A percentile compares a stretch with the other conserved stretches of the same genome.
These are phyloP conservation scores for Caenorhabditis drosophilae DNA, from an alignment of 2,888 invertebrate genomes.

Conservation along the genomic window DNA sequence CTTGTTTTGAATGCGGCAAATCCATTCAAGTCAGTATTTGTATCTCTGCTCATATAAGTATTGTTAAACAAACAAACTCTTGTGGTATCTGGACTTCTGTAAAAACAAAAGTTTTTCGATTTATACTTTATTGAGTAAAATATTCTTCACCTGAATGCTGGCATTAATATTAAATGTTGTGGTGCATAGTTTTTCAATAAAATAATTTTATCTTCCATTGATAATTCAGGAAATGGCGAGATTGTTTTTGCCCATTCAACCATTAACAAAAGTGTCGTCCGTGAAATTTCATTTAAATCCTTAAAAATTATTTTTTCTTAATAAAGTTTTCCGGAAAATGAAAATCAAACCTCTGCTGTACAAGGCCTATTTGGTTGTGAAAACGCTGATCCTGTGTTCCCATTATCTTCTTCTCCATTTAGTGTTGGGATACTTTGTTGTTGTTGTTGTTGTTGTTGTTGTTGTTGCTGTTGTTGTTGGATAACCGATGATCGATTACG, in stretches of 20 bases:
- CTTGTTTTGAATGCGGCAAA: slow-evolving; percentile 67
- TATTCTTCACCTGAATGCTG: too few relatives aligned
- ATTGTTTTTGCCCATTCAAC: slow-evolving; percentile 68
- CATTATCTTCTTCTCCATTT: slow-evolving; percentile 5
- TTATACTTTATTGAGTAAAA: too few relatives aligned
- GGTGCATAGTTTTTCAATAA: slow-evolving; percentile 68
- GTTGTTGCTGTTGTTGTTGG: slow-evolving; percentile 14
- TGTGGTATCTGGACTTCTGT: slow-evolving; percentile 56
- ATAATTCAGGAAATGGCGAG: slow-evolving; percentile 63
- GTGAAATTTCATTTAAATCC: slow-evolving; percentile 66
- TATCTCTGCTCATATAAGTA: slow-evolving; percentile 59
- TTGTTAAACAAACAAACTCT: slow-evolving; percentile 67
- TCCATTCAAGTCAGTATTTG: slow-evolving; percentile 57
- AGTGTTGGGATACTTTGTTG: too few relatives aligned
- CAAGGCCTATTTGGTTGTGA: slow-evolving; percentile 48
- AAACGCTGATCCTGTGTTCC: slow-evolving; percentile 28
- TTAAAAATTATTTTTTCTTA: slow-evolving; percentile 3
- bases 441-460: too few relatives aligned
- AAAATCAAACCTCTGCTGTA: slow-evolving; percentile 53
- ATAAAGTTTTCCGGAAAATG: too few relatives aligned
- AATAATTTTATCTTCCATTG: slow-evolving; percentile 65
- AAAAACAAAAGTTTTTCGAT: too few relatives aligned
- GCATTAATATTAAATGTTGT: slow-evolving; percentile 68
- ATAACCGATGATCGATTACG: slow-evolving; percentile 45
- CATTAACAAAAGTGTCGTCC: slow-evolving; percentile 66